Percentiles rank a stretch among this genome's conserved stretches.
phyloP scores from a whole-genome alignment of 2,113 vertebrate genomes.

The Chionodraco myersi region DNA sequence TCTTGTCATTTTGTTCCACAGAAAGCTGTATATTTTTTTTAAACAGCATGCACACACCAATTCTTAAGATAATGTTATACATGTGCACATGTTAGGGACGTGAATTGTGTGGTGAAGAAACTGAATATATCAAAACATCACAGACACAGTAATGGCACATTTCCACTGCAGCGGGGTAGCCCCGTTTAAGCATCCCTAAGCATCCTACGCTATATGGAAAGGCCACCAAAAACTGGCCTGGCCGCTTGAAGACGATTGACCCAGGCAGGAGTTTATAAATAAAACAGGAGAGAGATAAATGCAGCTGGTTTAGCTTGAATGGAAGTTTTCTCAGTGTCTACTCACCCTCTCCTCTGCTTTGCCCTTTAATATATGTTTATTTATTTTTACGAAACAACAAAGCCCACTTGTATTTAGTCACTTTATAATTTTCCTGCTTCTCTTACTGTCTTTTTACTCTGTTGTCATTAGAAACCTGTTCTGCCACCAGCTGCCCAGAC shows the following conservation, averaged over 20 bases:
- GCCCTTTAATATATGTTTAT: constrained; percentile 29
- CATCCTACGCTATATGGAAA: too few relatives aligned
- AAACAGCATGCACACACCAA: constrained; percentile 11
- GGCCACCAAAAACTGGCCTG: too few relatives aligned
- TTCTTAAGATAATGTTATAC: background rate
- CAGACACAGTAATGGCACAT: background rate
- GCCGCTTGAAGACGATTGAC: background rate
- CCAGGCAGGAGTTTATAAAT: constrained; percentile 13
- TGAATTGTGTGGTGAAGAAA: constrained; percentile 28
- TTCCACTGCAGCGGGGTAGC: too few relatives aligned
- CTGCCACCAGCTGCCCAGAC: constrained; percentile 37
- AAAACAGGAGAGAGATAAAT: background rate
- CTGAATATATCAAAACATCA: background rate
- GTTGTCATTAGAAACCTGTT: constrained; percentile 35
- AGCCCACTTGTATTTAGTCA: constrained; percentile 7
- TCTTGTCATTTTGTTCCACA: constrained; percentile 32
- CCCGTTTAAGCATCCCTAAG: too few relatives aligned
- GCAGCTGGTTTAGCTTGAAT: constrained; percentile 26
- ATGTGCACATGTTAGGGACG: constrained; percentile 16
- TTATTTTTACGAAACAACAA: constrained; percentile 46
- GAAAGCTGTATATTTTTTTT: constrained; percentile 41
- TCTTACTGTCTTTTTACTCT: background rate
- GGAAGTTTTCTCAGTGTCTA: constrained; percentile 29
- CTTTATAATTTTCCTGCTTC: background rate
- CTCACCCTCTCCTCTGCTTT: background rate